Evolutionary conservation across 2,888 invertebrate species (phyloP), one percentile per base, ranked within the genome.

Genomic region (Platypus cylindrus): DNA sequence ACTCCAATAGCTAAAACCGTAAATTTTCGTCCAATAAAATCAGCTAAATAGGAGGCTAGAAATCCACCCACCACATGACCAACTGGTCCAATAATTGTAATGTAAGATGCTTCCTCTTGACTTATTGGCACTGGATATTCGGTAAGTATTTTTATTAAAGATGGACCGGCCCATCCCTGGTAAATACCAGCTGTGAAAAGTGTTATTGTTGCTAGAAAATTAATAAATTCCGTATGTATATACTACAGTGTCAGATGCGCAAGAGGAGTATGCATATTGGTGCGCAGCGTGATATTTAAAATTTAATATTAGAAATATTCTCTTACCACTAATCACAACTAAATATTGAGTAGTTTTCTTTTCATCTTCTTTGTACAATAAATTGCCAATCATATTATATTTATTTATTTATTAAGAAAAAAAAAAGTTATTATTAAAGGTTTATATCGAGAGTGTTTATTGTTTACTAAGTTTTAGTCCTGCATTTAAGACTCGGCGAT

Each of bases 141-240:
- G 9, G 44, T 43, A 14, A 48, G 29, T 13, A 50, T 34, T 30
- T 43, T 45, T 13, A 38, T 38, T 12, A 48, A 15, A 0, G 46
- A 47, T 12, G 50, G 49, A 8, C 41, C 40, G 7, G 47, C 42
- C 50, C 50, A 50, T 9, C 46, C 45, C 12, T 36, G 25, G 23
- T 47, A 44, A 12, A 48, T 30, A 5, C 50, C 50, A 3, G 38
- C 25, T 4, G 38, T 40, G 30, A 49, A 46, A 5, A 44, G 22
- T n/a, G 41, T 35, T 17, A 49, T 17, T 3, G 40, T 35, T 18
- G 45, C 48, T 49, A 39, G 36, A 47, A 46, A 32, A 32, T n/a
- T 23, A 31, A 14, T n/a, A n/a, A n/a, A n/a, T n/a, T n/a, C 3
- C 9, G 28, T 12, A 12, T 13, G 4, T 13, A 28, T n/a, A n/a